Conservation (phyloP, 2,113 vertebrate species). For the Phaethon lepturus region DNA sequence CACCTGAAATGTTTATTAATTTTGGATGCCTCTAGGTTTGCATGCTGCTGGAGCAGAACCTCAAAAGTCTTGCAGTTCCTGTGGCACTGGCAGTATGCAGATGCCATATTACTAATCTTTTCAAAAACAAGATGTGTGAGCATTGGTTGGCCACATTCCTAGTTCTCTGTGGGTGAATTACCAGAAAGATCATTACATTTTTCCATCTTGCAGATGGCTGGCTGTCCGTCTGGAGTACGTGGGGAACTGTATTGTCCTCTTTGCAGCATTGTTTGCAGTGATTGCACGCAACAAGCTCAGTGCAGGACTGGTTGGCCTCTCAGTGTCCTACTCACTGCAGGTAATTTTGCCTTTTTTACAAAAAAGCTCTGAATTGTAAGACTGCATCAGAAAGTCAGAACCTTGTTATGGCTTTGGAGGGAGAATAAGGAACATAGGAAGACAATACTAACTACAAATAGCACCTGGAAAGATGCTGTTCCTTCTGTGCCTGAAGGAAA, state of each 20-base stretch:
- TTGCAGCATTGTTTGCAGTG: slow-evolving; percentile 89
- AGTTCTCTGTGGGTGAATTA: not conserved
- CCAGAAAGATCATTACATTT: not conserved
- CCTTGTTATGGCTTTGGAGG: not conserved
- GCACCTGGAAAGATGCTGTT: not conserved
- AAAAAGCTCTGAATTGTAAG: not conserved
- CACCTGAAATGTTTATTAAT: not conserved
- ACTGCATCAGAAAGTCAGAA: not conserved
- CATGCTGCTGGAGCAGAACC: not conserved
- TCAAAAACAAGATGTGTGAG: not conserved
- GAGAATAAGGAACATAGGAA: not conserved
- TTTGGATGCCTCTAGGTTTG: not conserved
- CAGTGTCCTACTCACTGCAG: slow-evolving; percentile 94
- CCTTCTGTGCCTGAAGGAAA: not conserved
- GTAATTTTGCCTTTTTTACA: slow-evolving; percentile 60
- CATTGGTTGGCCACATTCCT: not conserved
- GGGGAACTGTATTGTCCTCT: slow-evolving; percentile 92
- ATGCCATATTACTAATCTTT: not conserved
- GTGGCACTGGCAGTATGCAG: not conserved
- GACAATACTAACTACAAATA: not conserved
- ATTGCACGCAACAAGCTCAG: slow-evolving; percentile 87
- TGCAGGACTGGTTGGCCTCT: slow-evolving; percentile 90
- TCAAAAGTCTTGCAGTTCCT: not conserved
- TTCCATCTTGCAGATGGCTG: slow-evolving; percentile 83
- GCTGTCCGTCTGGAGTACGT: slow-evolving; percentile 92